Evolutionary conservation across 2,888 invertebrate genomes (phyloP).

Genomic region (Suillia variegata): DNA sequence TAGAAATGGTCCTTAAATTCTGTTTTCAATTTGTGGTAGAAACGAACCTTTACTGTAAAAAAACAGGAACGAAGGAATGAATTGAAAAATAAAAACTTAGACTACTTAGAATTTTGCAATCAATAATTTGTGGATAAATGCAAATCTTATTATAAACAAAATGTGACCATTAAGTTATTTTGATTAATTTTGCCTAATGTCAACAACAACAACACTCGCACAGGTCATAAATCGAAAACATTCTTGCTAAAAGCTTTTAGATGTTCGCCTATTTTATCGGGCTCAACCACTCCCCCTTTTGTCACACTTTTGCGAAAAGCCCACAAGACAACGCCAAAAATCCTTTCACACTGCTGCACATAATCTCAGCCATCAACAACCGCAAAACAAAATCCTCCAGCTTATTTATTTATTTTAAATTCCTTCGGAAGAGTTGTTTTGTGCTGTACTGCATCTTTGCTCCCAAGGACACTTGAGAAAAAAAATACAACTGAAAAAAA

Average conservation of each 20-base stretch:
- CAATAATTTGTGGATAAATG: too few relatives aligned
- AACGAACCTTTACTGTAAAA: too few relatives aligned
- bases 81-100: too few relatives aligned
- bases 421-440: constrained; percentile 3
- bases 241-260: constrained; percentile 15
- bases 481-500: background rate
- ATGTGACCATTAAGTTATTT: too few relatives aligned
- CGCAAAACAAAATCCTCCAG: constrained; percentile 37
- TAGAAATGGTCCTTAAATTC: too few relatives aligned
- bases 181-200: too few relatives aligned
- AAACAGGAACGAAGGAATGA: too few relatives aligned
- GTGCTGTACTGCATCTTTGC: constrained; percentile 1
- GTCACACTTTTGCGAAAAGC: background rate
- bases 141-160: too few relatives aligned
- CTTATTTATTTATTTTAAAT: constrained; percentile 34
- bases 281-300: constrained; percentile 10
- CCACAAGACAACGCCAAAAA: constrained; percentile 20
- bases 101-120: too few relatives aligned
- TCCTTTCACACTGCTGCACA: constrained; percentile 36
- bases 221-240: background rate
- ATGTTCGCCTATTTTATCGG: background rate
- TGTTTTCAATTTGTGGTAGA: too few relatives aligned
- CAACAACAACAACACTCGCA: too few relatives aligned
- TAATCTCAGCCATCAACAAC: constrained; percentile 38
- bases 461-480: constrained; percentile 6